These are phyloP conservation scores for Pseudoatta argentina DNA, from an alignment of 1,140 invertebrate genomes.

Conservation along the genomic window DNA sequence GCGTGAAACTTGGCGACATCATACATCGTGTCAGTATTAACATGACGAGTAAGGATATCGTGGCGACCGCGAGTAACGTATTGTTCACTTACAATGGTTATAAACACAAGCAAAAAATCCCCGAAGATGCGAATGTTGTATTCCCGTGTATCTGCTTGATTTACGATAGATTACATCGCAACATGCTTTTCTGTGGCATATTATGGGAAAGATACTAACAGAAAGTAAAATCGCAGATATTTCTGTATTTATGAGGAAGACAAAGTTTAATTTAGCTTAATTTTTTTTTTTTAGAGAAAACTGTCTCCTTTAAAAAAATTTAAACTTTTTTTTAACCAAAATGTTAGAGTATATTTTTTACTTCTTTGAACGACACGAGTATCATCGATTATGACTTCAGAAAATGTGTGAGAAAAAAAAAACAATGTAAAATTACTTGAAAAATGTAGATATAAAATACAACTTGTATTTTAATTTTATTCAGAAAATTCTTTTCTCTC, in stretches of 20 bases:
- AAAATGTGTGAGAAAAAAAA: not conserved
- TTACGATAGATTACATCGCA: not conserved
- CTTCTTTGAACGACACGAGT: not conserved
- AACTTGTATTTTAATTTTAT: not conserved
- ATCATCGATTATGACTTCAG: not conserved
- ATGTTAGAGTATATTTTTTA: not conserved
- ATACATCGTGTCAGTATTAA: not conserved
- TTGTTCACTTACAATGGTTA: not conserved
- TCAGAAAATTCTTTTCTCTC: not conserved
- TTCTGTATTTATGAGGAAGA: not conserved
- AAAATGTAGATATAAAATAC: not conserved
- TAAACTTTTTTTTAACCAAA: not conserved
- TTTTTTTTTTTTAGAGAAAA: not conserved
- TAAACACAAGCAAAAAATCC: not conserved
- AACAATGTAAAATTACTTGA: not conserved
- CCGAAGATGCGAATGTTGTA: accelerated
- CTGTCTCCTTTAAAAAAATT: not conserved
- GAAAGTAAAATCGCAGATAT: not conserved
- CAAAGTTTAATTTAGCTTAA: not conserved
- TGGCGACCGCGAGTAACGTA: not conserved
- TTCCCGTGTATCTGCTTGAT: not conserved
- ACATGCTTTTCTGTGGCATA: not conserved
- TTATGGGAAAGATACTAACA: not conserved
- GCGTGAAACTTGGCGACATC: not conserved
- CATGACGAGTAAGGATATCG: not conserved